A percentile compares a stretch with the other conserved stretches of the same genome.
These are phyloP conservation scores for Euplexia lucipara DNA, from an alignment of 2,888 invertebrate genomes.

Conservation along the genomic window DNA sequence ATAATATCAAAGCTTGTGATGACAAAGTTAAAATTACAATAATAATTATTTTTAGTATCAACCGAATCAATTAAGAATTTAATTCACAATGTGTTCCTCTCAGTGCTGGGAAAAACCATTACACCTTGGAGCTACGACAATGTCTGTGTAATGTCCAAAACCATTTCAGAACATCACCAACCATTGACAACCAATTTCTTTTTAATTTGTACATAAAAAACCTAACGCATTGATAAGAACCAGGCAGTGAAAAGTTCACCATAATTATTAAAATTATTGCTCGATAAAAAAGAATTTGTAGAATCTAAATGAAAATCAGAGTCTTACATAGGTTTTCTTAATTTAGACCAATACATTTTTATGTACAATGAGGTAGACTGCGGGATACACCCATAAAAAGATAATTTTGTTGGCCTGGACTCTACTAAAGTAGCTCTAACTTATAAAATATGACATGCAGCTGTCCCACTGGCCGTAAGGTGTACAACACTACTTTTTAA, in stretches of 20 bases:
- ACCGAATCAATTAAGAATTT: conserved; percentile 57
- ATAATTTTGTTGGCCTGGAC: conserved; percentile 83
- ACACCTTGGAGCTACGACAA: conserved; percentile 35
- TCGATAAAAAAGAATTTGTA: conserved; percentile 76
- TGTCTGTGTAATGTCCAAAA: conserved; percentile 33
- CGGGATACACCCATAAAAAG: conserved; percentile 80
- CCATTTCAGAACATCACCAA: conserved; percentile 32
- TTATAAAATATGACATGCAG: conserved; percentile 54
- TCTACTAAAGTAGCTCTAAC: conserved; percentile 63
- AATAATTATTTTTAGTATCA: conserved; percentile 49
- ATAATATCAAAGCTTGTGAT: conserved; percentile 63
- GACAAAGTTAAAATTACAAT: conserved; percentile 52
- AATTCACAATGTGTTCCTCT: conserved; percentile 33
- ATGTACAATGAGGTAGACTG: conserved; percentile 90
- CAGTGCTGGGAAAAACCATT: conserved; percentile 10
- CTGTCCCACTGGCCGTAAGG: conserved; percentile 48
- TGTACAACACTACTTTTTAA: conserved; percentile 6
- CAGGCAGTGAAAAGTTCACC: conserved; percentile 79
- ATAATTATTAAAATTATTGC: conserved; percentile 82
- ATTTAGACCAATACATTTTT: conserved; percentile 85
- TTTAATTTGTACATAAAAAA: conserved; percentile 58
- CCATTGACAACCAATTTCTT: conserved; percentile 65
- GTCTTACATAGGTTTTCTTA: conserved; percentile 80
- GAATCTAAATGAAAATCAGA: conserved; percentile 76
- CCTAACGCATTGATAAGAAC: conserved; percentile 64